Evolutionary conservation across 2,888 invertebrate genomes (phyloP).

Genomic region (Rotaria sp.): DNA sequence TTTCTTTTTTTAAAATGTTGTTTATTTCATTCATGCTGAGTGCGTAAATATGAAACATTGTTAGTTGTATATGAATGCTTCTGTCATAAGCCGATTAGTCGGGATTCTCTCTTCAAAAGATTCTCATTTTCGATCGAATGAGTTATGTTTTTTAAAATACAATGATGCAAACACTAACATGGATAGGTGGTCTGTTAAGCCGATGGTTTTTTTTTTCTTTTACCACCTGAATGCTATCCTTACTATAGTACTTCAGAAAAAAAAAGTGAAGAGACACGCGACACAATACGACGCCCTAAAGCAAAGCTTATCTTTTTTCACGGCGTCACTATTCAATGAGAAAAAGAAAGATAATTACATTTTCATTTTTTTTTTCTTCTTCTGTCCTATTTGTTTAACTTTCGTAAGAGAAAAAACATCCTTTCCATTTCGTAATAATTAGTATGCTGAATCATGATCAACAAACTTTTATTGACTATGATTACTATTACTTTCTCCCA

Average conservation of each 20-base stretch:
- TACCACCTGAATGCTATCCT: not conserved
- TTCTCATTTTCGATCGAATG: constrained; percentile 22
- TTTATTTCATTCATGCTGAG: constrained; percentile 3
- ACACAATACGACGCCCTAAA: constrained; percentile 9
- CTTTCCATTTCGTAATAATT: not conserved
- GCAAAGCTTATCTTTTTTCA: constrained; percentile 9
- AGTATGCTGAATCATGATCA: not conserved
- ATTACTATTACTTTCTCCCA: constrained; percentile 2
- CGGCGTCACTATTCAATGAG: not conserved
- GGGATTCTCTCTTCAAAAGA: constrained; percentile 15
- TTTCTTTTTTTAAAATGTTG: not conserved
- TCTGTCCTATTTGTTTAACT: not conserved
- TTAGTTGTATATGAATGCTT: not conserved
- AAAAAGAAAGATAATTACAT: not conserved
- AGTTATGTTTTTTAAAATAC: constrained; percentile 6
- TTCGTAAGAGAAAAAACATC: constrained; percentile 6
- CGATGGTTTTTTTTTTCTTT: constrained; percentile 3
- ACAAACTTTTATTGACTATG: not conserved
- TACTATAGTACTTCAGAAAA: not conserved
- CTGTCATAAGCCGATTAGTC: constrained; percentile 18
- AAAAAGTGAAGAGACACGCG: constrained; percentile 12
- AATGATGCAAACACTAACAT: constrained; percentile 24
- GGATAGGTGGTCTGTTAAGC: constrained; percentile 14
- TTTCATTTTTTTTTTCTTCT: not conserved
- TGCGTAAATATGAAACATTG: constrained; percentile 2